phyloP scores from a whole-genome alignment of 2,888 invertebrate genomes.

The Theretra japonica region DNA sequence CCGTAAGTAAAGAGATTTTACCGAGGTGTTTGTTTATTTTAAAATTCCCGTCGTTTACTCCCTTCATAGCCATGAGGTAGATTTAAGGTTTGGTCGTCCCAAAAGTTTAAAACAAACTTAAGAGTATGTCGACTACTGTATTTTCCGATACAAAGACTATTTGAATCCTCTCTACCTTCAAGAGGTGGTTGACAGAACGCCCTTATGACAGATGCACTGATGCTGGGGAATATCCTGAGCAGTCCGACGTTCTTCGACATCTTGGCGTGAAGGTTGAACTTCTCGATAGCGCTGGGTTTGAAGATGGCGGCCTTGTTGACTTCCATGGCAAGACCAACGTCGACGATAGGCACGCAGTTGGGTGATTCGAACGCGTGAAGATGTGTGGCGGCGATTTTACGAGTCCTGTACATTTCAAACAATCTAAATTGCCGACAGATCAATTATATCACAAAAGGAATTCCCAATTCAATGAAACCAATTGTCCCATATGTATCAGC shows the following conservation, averaged over 20 bases:
- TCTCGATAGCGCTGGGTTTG: slow-evolving; percentile 75
- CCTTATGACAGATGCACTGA: slow-evolving; percentile 90
- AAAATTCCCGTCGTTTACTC: no score
- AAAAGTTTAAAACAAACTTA: no score
- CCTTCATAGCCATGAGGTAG: no score
- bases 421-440: not conserved
- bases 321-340: slow-evolving; percentile 92
- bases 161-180: slow-evolving; percentile 64
- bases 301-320: slow-evolving; percentile 81
- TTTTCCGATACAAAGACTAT: not conserved
- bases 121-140: no score
- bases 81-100: no score
- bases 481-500: no score
- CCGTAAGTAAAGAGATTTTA: no score
- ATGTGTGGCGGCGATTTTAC: slow-evolving; percentile 89
- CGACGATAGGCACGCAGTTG: slow-evolving; percentile 92
- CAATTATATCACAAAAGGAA: no score
- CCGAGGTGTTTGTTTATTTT: no score
- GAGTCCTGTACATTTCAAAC: slow-evolving; percentile 80
- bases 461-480: no score
- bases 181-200: slow-evolving; percentile 91
- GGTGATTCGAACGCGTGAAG: slow-evolving; percentile 94
- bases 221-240: slow-evolving; percentile 95
- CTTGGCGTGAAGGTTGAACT: slow-evolving; percentile 88
- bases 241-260: slow-evolving; percentile 94